Evolutionary conservation across 2,888 invertebrate genomes (phyloP), one percentile per base, ranked within the genome.

Genomic region (Sarcophaga subvicina): DNA sequence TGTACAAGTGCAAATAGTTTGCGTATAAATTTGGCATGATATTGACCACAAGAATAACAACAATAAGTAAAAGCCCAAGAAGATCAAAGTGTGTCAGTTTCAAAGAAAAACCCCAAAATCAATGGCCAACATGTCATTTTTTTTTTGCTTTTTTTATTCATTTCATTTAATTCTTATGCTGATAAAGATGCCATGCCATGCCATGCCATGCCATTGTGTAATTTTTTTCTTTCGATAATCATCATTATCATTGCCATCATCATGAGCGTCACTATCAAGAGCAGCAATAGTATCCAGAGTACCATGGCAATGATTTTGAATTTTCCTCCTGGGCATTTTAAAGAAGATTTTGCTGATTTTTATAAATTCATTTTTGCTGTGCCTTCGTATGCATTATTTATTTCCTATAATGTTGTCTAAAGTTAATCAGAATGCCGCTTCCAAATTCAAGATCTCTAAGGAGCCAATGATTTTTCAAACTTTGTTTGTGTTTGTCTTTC

Each of bases 31-130:
- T 83, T 83, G 75, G 75, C 75, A 75, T 86, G 73, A 80, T 80
- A 73, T 83, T 83, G 72, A 78, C 75, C 83, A 83, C 76, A 60
- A 64, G 59, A 14, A 17, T 4, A 17, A 17, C 4, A 54, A 54
- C 17, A 54, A 54, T 1, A 54, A 54, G 37, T 37, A 37, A 10
- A 2, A 17, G 17, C 17, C 17, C 17, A 71, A 72, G 45, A 73
- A 87, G 86, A 87, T 87, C 86, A 84, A 87, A 87, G 86, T 87
- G 84, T 87, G 86, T 79, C 86, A 87, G 80, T 83, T 83, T 69
- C 63, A 64, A 47, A 72, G 72, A 62, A 69, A 70, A 70, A 80
- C 22, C 69, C 6, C 59, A 71, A 79, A 83, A 81, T 83, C 83
- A 83, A 66, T 78, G 70, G 77, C 78, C 75, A 75, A 79, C 86